These are phyloP conservation scores for Montipora efflorescens DNA, from an alignment of 64 coral and sea anemone genomes.

Conservation along the genomic window DNA sequence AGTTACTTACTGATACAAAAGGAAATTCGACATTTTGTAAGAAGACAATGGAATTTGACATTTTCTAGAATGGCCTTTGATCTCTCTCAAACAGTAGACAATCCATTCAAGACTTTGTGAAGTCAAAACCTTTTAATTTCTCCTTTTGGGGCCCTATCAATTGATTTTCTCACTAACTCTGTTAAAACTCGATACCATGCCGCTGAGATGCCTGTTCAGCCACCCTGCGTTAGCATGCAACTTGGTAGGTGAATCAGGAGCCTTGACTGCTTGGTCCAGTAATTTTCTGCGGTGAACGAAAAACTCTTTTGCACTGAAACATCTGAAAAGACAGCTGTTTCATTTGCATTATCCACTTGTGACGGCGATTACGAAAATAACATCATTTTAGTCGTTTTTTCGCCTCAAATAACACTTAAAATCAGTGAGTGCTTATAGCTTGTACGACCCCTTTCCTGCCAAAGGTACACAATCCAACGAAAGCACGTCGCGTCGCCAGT, in stretches of 20 bases:
- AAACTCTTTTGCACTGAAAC: background rate
- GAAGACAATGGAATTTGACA: background rate
- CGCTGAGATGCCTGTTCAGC: background rate
- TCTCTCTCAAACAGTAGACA: background rate
- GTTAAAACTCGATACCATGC: too few relatives aligned
- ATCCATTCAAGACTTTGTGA: background rate
- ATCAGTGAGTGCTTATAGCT: constrained; percentile 10
- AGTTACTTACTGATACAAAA: too few relatives aligned
- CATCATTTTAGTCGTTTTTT: background rate
- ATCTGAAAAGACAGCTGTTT: background rate
- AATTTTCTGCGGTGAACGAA: too few relatives aligned
- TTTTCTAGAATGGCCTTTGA: background rate
- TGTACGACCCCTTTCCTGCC: background rate
- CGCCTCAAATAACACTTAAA: constrained; percentile 3
- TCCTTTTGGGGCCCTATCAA: background rate
- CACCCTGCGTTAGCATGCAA: background rate
- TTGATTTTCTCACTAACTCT: background rate
- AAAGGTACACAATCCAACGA: background rate
- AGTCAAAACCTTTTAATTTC: background rate
- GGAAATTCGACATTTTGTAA: background rate
- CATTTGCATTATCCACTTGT: background rate
- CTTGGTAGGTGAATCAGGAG: too few relatives aligned
- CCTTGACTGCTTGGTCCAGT: too few relatives aligned
- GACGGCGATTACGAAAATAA: background rate
- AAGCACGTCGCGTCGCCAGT: background rate